Conservation (phyloP, 2,888 invertebrate species). For the Oxyteleia sp. region DNA sequence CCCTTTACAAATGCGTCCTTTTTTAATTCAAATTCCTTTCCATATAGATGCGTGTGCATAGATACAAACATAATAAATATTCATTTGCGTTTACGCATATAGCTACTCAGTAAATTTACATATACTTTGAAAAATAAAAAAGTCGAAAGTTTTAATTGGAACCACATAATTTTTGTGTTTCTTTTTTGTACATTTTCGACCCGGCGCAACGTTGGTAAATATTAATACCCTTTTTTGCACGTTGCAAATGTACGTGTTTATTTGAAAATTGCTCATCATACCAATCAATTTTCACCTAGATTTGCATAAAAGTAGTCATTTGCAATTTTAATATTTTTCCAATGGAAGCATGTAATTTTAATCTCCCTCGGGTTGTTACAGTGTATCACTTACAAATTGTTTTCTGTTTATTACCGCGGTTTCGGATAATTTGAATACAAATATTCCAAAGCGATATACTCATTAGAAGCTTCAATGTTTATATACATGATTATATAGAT, state of each 20-base stretch:
- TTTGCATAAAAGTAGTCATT: not conserved
- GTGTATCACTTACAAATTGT: not conserved
- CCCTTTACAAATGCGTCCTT: no score
- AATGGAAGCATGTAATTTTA: not conserved
- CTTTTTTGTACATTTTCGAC: not conserved
- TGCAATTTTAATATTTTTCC: not conserved
- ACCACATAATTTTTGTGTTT: not conserved
- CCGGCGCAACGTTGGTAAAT: not conserved
- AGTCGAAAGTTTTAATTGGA: not conserved
- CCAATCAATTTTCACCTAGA: not conserved
- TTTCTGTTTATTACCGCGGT: no score
- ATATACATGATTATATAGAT: no score
- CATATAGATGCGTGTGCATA: no score
- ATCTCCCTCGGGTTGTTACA: not conserved
- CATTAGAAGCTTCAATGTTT: no score
- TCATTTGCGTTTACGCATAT: no score
- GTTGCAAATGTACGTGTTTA: not conserved
- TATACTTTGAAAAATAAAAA: no score
- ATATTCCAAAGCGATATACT: no score
- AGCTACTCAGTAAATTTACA: no score
- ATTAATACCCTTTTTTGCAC: not conserved
- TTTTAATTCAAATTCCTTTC: no score
- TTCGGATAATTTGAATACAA: no score
- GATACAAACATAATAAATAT: no score
- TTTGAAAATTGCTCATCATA: not conserved